Base-by-base conservation (phyloP, 2,888 invertebrate genomes). In the Agriopis marginaria region DNA sequence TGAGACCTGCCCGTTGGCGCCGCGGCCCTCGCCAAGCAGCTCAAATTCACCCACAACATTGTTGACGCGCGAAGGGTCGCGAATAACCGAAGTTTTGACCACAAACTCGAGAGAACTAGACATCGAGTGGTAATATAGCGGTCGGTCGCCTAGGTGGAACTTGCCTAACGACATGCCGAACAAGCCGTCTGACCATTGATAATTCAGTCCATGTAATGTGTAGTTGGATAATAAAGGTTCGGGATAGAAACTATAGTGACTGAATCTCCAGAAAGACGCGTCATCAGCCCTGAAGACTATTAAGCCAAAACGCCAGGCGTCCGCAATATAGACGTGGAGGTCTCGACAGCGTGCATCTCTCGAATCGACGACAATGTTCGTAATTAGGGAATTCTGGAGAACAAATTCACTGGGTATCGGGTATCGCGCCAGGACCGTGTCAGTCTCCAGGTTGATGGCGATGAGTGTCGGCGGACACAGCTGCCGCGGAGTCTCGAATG, bases 171-270 rank as follows among this genome's bases (percentile, higher is more conserved):
- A 96, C 88, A 97, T 93, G 0, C 97, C 97, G 78, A 97, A 97
- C 6, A 97, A 90, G 0, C 97, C 97, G 78, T 97, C 97, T 3
- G 96, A 95, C 97, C 97, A 98, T 79, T 97, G 97, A 81, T 97
- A 98, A 76, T 96, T 96, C 9, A 97, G 81, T 12, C 96, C 97
- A 74, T 97, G 96, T 7, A 97, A 86, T 68, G 96, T 96, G 82
- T 97, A 98, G 79, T 96, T 96, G 2, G 97, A 95, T 1, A 97
- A 95, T 10, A 97, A 83, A 0, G 97, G 97, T 82, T 97, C 97
- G 0, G 97, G 97, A 79, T 95, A 96, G 90, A 96, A 98, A 51
- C 92, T 95, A 84, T 86, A 97, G 95, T 93, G 98, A 95, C 78
- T 96, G 95, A 76, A 98, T 86, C 83, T 87, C 96, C 96, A 97